Base-by-base conservation (phyloP, 2,888 invertebrate species). In the Amiota mariae region DNA sequence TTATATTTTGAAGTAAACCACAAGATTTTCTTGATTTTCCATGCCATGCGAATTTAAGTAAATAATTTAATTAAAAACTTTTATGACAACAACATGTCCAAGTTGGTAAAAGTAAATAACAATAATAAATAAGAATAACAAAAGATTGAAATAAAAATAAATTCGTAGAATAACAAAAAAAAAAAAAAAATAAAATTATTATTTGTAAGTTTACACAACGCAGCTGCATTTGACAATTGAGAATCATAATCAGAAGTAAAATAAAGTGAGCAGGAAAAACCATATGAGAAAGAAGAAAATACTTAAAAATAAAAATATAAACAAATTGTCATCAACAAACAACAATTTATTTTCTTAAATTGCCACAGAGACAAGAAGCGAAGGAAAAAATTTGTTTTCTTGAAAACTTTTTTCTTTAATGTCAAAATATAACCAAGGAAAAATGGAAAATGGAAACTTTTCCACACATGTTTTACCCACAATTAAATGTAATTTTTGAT, bases 401-500 rank as follows among this genome's bases (percentile, higher is more conserved):
- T 36, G 24, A 51, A 56, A 61, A 71, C 49, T 71, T 71, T 63
- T 36, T 36, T 6, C 36, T 36, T 68, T 54, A 68, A 68, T 54
- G 67, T 47, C 20, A 51, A 68, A 46, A 70, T 59, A 20, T 18
- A 48, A 48, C 24, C 47, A 76, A 72, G 67, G 72, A 36, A 36
- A 15, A 67, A 70, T 4, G 24, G 61, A 54, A 72, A 70, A 74
- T 72, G 59, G 70, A 75, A 82, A 85, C 75, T 84, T 86, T 84
- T 59, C 20, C 82, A 81, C 82, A 81, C 84, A 84, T 86, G 84
- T 86, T 84, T 85, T 85, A 83, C 81, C 80, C 84, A 81, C 82
- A 86, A 85, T 86, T 85, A 85, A 85, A 85, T 80, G 78, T 82
- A 85, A 85, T 85, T 85, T 80, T 80, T 80, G 71, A 75, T 73